Conservation (phyloP, 2,113 vertebrate genomes). For the Chamaetylas fuelleborni region DNA sequence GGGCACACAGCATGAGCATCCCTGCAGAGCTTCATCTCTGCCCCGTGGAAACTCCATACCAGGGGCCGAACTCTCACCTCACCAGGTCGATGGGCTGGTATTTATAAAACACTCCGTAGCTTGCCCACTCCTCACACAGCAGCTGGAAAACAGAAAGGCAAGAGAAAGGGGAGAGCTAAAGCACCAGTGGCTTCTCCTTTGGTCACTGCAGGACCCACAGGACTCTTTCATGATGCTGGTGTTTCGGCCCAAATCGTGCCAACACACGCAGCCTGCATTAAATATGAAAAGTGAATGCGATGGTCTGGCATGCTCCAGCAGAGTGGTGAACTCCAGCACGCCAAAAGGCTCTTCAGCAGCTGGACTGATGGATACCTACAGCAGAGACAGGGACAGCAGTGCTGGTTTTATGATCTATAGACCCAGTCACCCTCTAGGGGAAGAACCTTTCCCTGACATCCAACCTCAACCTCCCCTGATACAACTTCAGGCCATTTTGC, state of each 20-base stretch:
- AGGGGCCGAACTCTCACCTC: constrained; percentile 76
- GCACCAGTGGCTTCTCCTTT: rapidly evolving
- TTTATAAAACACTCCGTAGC: constrained; percentile 94
- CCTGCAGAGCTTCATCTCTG: background rate
- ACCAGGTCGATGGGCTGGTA: constrained; percentile 95
- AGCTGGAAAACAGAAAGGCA: constrained; percentile 74
- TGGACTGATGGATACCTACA: background rate
- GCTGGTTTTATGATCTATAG: background rate
- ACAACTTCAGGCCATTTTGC: background rate
- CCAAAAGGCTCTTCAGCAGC: background rate
- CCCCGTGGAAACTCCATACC: rapidly evolving
- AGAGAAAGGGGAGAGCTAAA: background rate
- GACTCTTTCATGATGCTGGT: background rate
- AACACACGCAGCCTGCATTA: background rate
- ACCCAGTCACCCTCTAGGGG: background rate
- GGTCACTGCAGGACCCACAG: background rate
- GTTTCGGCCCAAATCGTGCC: background rate
- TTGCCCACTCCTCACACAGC: constrained; percentile 93
- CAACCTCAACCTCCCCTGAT: background rate
- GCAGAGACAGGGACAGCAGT: background rate
- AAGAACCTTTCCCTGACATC: background rate
- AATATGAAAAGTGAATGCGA: background rate
- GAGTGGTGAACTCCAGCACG: background rate
- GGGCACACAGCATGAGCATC: rapidly evolving
- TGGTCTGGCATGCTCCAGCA: background rate